These are phyloP conservation scores for Patella ulyssiponensis DNA, from an alignment of 2,888 invertebrate genomes.

Conservation along the genomic window DNA sequence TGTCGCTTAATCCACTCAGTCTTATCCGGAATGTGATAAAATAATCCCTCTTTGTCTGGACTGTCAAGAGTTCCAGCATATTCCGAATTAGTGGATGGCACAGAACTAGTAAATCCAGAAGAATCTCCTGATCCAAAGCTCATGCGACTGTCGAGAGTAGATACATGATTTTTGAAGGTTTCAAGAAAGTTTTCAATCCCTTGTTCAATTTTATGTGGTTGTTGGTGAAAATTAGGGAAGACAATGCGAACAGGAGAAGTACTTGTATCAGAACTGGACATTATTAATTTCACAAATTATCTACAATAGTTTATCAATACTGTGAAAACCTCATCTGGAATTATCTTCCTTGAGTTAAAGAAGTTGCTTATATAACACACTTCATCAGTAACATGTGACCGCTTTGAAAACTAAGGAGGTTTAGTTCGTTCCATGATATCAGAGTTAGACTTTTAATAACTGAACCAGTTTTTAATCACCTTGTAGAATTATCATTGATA, in stretches of 20 bases:
- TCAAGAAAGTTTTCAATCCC: conserved; percentile 65
- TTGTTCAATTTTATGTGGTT: conserved; percentile 54
- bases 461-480: too few relatives aligned
- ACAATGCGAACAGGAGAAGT: conserved; percentile 6
- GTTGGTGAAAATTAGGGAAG: conserved; percentile 4
- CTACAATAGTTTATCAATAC: too few relatives aligned
- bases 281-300: background rate
- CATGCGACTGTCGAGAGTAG: conserved; percentile 49
- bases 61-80: conserved; percentile 45
- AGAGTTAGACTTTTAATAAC: too few relatives aligned
- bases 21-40: background rate
- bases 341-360: too few relatives aligned
- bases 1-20: conserved; percentile 26
- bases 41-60: conserved; percentile 35
- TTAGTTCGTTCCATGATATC: background rate
- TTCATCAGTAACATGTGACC: too few relatives aligned
- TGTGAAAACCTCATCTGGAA: too few relatives aligned
- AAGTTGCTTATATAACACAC: too few relatives aligned
- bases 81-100: conserved; percentile 51
- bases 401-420: background rate
- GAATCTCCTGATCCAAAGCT: conserved; percentile 48
- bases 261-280: conserved; percentile 11
- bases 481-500: too few relatives aligned
- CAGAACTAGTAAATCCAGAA: conserved; percentile 57
- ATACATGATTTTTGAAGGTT: conserved; percentile 60